Percentiles rank a stretch among this genome's conserved stretches.
Evolutionary conservation across 1,140 invertebrate species (phyloP).

Genomic region (Danaus melanippus): DNA sequence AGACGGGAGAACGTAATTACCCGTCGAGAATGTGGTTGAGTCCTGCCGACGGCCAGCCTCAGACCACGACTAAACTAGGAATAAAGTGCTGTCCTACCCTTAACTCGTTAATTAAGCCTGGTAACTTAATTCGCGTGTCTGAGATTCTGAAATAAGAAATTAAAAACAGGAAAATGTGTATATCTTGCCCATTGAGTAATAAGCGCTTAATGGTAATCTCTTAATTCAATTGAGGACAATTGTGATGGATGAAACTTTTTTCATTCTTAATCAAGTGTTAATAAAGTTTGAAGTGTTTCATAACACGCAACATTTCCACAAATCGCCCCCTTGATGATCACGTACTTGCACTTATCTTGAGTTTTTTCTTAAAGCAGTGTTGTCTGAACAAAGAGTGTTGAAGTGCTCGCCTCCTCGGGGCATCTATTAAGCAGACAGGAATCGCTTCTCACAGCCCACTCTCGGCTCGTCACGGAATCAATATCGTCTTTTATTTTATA

Average conservation of each 20-base stretch:
- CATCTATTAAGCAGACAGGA: slow-evolving; percentile 63
- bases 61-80: slow-evolving; percentile 52
- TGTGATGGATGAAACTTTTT: background rate
- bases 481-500: slow-evolving; percentile 69
- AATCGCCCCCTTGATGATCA: slow-evolving; percentile 22
- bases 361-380: slow-evolving; percentile 25
- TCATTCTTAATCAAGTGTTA: background rate
- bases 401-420: slow-evolving; percentile 49
- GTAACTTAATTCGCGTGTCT: slow-evolving; percentile 44
- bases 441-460: slow-evolving; percentile 65
- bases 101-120: slow-evolving; percentile 60
- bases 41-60: slow-evolving; percentile 52
- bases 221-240: too few species aligned
- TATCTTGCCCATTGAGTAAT: background rate
- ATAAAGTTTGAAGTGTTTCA: slow-evolving; percentile 14
- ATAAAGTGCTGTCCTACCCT: slow-evolving; percentile 58
- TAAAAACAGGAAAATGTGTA: slow-evolving; percentile 7
- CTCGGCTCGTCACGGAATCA: slow-evolving; percentile 65
- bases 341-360: slow-evolving; percentile 25
- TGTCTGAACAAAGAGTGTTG: slow-evolving; percentile 45
- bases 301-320: slow-evolving; percentile 11
- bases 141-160: slow-evolving; percentile 26
- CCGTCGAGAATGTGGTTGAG: slow-evolving; percentile 60
- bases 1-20: slow-evolving; percentile 63
- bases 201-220: too few species aligned